A percentile compares a stretch with the other conserved stretches of the same genome.
Evolutionary conservation across 2,888 invertebrate species (phyloP).

Genomic region (Acheta domesticus): DNA sequence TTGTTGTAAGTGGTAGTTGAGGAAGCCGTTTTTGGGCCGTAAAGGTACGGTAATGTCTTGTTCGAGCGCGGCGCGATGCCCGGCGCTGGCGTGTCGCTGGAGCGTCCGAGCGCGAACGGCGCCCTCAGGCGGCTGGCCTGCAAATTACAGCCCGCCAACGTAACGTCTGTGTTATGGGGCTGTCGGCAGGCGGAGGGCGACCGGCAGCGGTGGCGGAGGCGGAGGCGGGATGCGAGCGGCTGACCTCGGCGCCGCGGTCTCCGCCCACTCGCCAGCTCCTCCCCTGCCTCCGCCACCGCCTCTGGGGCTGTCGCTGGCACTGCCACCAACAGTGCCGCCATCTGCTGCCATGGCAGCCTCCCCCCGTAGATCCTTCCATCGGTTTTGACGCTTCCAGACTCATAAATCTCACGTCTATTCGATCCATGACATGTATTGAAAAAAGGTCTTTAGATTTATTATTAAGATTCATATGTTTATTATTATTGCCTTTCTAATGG

Average conservation of each 20-base stretch:
- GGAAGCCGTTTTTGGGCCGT: constrained; percentile 18
- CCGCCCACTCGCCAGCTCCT: neutral
- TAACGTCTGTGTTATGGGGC: constrained; percentile 18
- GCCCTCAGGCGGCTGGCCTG: neutral
- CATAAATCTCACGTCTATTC: too few relatives aligned
- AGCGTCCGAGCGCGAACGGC: neutral
- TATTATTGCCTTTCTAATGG: too few relatives aligned
- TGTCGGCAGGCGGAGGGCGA: neutral
- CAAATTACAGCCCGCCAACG: neutral
- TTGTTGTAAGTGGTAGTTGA: constrained; percentile 1
- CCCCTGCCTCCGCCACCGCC: too few relatives aligned
- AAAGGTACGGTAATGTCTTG: constrained; percentile 18
- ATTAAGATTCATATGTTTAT: too few relatives aligned
- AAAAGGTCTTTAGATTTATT: too few relatives aligned
- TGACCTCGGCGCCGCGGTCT: neutral
- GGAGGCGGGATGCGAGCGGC: neutral
- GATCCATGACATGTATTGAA: too few relatives aligned
- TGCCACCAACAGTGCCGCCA: too few relatives aligned
- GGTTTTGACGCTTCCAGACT: too few relatives aligned
- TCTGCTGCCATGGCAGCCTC: too few relatives aligned
- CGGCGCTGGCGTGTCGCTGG: neutral
- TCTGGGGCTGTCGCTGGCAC: too few relatives aligned
- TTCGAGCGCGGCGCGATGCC: neutral
- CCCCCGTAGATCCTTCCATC: too few relatives aligned
- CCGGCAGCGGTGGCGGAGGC: neutral